A percentile compares a stretch with the other conserved stretches of the same genome.
phyloP scores from a whole-genome alignment of 2,888 invertebrate species.

The Torymus texanus region DNA sequence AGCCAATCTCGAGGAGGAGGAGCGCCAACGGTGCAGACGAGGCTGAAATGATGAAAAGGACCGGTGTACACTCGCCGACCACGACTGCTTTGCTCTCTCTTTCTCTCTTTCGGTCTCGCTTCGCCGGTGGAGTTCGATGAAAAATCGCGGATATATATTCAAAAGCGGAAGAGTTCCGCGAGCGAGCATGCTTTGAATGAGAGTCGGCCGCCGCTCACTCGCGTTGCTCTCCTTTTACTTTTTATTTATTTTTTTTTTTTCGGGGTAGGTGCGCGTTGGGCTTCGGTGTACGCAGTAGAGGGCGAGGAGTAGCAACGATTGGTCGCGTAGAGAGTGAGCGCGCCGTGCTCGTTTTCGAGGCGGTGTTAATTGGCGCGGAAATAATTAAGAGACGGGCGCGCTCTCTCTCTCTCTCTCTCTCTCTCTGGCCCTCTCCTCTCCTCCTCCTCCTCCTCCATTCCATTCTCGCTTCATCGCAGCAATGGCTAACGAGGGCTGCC shows the following conservation, averaged over 20 bases:
- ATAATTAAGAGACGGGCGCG: constrained; percentile 70
- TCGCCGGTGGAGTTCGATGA: constrained; percentile 54
- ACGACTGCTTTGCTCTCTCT: no score
- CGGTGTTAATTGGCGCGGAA: constrained; percentile 73
- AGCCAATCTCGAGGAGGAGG: constrained; percentile 47
- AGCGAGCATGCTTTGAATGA: constrained; percentile 38
- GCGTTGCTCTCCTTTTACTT: background rate
- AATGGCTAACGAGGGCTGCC: constrained; percentile 69
- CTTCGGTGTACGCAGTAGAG: no score
- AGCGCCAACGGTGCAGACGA: constrained; percentile 5
- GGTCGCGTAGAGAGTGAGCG: constrained; percentile 31
- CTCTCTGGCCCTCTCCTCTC: constrained; percentile 57
- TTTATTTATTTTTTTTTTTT: constrained; percentile 47
- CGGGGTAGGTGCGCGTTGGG: constrained; percentile 21
- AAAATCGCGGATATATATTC: constrained; percentile 52
- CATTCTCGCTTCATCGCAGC: constrained; percentile 44
- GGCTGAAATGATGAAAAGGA: constrained; percentile 53
- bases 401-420: constrained; percentile 56
- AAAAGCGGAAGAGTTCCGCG: constrained; percentile 54
- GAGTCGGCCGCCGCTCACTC: background rate
- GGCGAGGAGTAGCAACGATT: no score
- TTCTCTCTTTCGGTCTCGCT: constrained; percentile 14
- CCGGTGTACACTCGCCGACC: constrained; percentile 8
- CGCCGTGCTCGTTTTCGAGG: constrained; percentile 58
- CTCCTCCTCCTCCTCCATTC: constrained; percentile 53